Conservation (phyloP, 2,113 vertebrate genomes). For the Channa argus region DNA sequence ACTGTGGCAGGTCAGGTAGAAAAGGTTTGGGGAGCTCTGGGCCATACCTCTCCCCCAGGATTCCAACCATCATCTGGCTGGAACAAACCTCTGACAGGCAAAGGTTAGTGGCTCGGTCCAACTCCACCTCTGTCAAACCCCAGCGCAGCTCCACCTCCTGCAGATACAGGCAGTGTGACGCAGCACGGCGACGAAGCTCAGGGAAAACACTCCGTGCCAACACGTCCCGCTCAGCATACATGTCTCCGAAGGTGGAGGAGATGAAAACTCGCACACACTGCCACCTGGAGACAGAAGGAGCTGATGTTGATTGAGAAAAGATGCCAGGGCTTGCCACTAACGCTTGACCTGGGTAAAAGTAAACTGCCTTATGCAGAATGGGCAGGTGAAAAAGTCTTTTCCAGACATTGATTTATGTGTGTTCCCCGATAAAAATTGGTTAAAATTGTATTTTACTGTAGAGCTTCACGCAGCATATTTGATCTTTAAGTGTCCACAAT, state of each 20-base stretch:
- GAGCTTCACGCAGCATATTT: no score
- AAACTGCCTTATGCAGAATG: no score
- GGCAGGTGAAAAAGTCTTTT: no score
- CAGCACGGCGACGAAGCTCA: constrained; percentile 84
- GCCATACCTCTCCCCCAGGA: constrained; percentile 91
- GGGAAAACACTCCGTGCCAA: constrained; percentile 87
- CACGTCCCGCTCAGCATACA: constrained; percentile 89
- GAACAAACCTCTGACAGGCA: constrained; percentile 90
- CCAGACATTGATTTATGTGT: no score
- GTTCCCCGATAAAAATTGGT: no score
- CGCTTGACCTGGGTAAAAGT: no score
- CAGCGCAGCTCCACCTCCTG: constrained; percentile 92
- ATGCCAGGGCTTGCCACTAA: no score
- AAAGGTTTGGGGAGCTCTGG: constrained; percentile 77
- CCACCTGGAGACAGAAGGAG: constrained; percentile 80
- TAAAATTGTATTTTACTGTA: no score
- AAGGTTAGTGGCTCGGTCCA: constrained; percentile 82
- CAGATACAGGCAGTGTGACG: constrained; percentile 80
- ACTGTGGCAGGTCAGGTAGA: constrained; percentile 86
- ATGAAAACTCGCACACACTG: constrained; percentile 86
- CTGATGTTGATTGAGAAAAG: neutral
- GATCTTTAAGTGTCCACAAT: no score
- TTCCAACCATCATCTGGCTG: constrained; percentile 87
- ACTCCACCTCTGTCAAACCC: constrained; percentile 91
- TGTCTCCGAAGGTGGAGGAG: constrained; percentile 93